Conservation (phyloP, 2,888 invertebrate species). For the Antheraea assamensis region DNA sequence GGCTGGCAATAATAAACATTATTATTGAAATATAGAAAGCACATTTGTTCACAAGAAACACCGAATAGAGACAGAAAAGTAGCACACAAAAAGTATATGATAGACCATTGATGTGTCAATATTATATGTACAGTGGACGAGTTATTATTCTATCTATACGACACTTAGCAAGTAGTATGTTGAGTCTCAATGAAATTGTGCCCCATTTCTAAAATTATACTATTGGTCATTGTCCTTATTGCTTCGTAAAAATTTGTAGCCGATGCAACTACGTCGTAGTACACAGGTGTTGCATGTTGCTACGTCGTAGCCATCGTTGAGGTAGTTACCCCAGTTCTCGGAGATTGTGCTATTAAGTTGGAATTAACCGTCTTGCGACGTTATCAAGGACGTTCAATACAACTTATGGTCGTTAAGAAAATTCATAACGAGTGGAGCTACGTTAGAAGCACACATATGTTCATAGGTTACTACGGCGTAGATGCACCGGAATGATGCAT, state of each 20-base stretch:
- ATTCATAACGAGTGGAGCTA: not conserved
- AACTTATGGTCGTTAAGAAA: not conserved
- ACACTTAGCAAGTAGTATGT: too few species aligned
- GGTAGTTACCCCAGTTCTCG: not conserved
- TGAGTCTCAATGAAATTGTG: not conserved
- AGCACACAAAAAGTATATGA: not conserved
- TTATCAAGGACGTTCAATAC: not conserved
- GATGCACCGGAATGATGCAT: not conserved
- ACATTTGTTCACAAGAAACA: not conserved
- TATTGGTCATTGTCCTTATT: not conserved
- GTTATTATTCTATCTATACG: too few species aligned
- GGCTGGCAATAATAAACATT: too few species aligned
- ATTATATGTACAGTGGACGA: too few species aligned
- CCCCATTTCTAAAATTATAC: not conserved
- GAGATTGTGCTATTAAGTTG: not conserved
- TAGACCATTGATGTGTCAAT: too few species aligned
- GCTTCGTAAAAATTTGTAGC: not conserved
- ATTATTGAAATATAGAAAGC: too few species aligned
- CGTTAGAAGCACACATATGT: not conserved
- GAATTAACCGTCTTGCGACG: not conserved
- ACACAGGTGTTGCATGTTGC: not conserved
- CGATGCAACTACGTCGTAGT: not conserved
- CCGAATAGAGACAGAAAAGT: not conserved
- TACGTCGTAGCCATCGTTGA: not conserved
- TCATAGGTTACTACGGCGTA: not conserved